Evolutionary conservation across 2,797 vertebrate genomes (phyloP).

Genomic region (Sebastes trivittatus): DNA sequence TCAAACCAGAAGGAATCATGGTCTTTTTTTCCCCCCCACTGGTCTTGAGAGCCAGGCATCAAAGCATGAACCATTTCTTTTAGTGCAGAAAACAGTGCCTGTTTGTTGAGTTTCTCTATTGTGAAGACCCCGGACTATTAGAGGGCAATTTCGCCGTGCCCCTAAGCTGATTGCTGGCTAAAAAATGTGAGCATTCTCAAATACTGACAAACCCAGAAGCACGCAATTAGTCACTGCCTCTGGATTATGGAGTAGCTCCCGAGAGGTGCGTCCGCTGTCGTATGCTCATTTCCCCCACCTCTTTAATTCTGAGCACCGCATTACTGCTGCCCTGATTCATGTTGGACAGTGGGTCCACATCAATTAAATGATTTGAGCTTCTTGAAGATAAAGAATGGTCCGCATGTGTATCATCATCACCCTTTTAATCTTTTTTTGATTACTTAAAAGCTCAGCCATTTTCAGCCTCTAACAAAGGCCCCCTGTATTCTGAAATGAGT

Average conservation of each 20-base stretch:
- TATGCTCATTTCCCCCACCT: conserved; percentile 67
- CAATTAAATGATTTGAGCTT: conserved; percentile 65
- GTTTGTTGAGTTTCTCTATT: conserved; percentile 52
- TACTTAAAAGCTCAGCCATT: conserved; percentile 47
- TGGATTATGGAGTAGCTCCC: conserved; percentile 74
- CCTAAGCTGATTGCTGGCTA: conserved; percentile 60
- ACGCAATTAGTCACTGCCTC: conserved; percentile 73
- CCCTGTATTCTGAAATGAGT: conserved; percentile 34
- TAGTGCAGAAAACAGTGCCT: conserved; percentile 40
- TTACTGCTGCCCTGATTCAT: conserved; percentile 58
- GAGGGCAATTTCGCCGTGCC: conserved; percentile 55
- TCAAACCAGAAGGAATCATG: conserved; percentile 16
- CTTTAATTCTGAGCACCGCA: conserved; percentile 50
- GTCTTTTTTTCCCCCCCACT: neutral
- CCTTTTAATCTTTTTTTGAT: conserved; percentile 61
- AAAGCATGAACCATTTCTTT: conserved; percentile 46
- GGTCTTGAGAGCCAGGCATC: conserved; percentile 31
- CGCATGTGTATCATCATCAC: conserved; percentile 58
- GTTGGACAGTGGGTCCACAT: conserved; percentile 63
- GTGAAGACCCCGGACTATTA: conserved; percentile 49
- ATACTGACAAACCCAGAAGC: conserved; percentile 71
- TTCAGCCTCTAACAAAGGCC: conserved; percentile 43
- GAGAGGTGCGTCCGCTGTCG: conserved; percentile 56
- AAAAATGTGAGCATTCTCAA: conserved; percentile 64
- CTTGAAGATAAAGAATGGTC: conserved; percentile 52